Evolutionary conservation across 2,888 invertebrate genomes (phyloP).

Genomic region (Ophraella communa): DNA sequence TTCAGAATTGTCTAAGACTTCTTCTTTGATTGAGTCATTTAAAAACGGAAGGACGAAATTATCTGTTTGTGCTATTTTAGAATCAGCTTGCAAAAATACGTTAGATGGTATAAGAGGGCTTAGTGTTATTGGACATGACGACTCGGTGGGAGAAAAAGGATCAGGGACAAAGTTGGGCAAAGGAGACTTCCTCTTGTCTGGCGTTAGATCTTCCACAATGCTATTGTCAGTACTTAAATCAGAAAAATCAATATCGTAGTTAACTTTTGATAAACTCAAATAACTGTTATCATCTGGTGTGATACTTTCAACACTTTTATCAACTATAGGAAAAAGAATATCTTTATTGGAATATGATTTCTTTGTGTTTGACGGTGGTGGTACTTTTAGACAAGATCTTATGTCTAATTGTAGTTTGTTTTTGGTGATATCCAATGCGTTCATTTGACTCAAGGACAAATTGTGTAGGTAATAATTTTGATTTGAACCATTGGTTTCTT

Average conservation of each 20-base stretch:
- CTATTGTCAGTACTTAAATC: constrained; percentile 78
- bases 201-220: constrained; percentile 64
- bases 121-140: constrained; percentile 52
- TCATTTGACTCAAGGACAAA: constrained; percentile 48
- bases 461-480: constrained; percentile 53
- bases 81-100: constrained; percentile 30
- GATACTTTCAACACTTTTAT: constrained; percentile 65
- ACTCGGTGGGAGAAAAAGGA: constrained; percentile 65
- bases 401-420: constrained; percentile 52
- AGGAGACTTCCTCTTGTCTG: constrained; percentile 52
- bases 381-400: constrained; percentile 55
- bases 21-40: constrained; percentile 34
- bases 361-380: constrained; percentile 48
- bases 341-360: constrained; percentile 62
- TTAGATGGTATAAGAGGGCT: constrained; percentile 52
- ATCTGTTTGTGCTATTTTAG: constrained; percentile 32
- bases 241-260: constrained; percentile 79
- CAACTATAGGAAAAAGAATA: constrained; percentile 42
- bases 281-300: constrained; percentile 70
- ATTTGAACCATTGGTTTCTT: constrained; percentile 13
- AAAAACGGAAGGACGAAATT: constrained; percentile 50
- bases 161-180: constrained; percentile 57
- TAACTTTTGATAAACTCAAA: constrained; percentile 72
- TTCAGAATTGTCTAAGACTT: constrained; percentile 50
- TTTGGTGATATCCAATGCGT: constrained; percentile 45